These are phyloP conservation scores for Idaea dimidiata DNA, from an alignment of 2,888 invertebrate genomes.

Conservation along the genomic window DNA sequence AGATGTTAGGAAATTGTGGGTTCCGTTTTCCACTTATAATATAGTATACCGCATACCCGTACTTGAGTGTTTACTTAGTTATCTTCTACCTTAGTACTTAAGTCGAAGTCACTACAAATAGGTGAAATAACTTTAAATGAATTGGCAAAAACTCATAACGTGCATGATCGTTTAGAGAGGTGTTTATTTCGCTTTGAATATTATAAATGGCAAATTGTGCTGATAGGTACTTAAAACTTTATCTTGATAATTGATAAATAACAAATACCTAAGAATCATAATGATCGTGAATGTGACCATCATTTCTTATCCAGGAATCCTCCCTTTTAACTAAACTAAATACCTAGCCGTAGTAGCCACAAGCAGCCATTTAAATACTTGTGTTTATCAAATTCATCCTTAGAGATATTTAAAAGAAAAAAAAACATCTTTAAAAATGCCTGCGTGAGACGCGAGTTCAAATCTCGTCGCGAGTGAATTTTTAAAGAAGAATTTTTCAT, in stretches of 20 bases:
- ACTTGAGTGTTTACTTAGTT: background rate
- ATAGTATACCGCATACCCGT: background rate
- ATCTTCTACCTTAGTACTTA: background rate
- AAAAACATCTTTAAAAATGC: no score
- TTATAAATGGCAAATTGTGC: background rate
- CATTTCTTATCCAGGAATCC: background rate
- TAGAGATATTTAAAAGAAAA: no score
- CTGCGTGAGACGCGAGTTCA: no score
- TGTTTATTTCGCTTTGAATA: background rate
- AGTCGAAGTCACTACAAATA: slow-evolving; percentile 57
- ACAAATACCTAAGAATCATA: background rate
- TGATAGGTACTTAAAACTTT: background rate
- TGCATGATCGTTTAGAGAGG: background rate
- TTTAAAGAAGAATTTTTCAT: no score
- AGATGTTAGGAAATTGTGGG: background rate
- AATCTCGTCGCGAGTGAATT: no score
- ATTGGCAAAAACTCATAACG: slow-evolving; percentile 63
- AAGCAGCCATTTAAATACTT: no score
- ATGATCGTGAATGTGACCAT: background rate
- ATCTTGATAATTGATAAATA: background rate
- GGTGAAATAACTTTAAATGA: slow-evolving; percentile 72
- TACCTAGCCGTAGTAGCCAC: no score
- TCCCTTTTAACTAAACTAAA: no score
- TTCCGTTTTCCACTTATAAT: background rate
- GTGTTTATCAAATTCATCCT: no score